Evolutionary conservation across 2,113 vertebrate genomes (phyloP), one percentile per base, ranked within the genome.

Genomic region (Callorhinus ursinus): DNA sequence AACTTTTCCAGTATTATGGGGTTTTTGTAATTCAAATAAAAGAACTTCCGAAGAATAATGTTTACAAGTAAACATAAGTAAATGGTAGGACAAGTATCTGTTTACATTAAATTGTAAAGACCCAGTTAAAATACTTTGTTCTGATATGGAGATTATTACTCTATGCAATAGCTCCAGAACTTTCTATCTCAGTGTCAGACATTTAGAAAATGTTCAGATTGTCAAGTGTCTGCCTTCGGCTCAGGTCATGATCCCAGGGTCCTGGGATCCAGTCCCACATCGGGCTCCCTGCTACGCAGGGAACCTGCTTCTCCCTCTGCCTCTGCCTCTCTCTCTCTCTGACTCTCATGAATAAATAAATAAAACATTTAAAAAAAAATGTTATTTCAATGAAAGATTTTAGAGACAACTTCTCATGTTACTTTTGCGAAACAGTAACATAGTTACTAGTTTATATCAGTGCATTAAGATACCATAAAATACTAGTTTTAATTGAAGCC

Each of bases 41-140:
- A 74, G 42, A 49, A 36, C 14, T 72, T 74, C 15, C 36, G 5
- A 36, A 42, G n/a, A 89, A 72, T 86, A 89, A 72, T 31, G 67
- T 96, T 94, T 93, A 84, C 39, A 31, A 72, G 46, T 90, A 85
- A 86, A 61, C 13, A 33, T 59, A 36, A 65, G 46, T 85, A 72
- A 85, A 84, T 46, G 14, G n/a, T 77, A 88, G 71, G 13, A 65
- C 4, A 72, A 42, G 79, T 85, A 79, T 21, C 46, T 81, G 31
- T 49, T 28, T 42, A 51, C 10, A 63, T 97, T 72, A 90, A 93
- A 46, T 55, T 65, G 55, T 80, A 74, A 90, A 65, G 36, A 57
- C 19, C 4, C 4, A 80, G 49, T 81, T 65, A 81, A 63, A 63
- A 21, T 21, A 57, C 16, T 42, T 93, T 51, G 18, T 80, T 85